These are phyloP conservation scores for Clusia tigrina DNA, from an alignment of 2,888 invertebrate genomes.

Conservation along the genomic window DNA sequence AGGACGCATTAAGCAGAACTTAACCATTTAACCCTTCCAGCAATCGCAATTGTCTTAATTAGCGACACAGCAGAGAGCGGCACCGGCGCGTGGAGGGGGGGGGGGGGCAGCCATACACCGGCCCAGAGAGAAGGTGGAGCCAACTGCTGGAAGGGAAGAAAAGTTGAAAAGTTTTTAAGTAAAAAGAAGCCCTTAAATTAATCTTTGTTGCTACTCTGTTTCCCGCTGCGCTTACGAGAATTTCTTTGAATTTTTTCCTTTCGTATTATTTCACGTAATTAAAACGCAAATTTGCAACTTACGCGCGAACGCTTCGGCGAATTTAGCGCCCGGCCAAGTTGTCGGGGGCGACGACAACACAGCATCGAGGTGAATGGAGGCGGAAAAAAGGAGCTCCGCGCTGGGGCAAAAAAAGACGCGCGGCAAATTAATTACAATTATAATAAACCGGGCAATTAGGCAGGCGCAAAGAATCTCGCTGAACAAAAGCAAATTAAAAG, in stretches of 20 bases:
- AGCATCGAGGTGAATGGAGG: slow-evolving; percentile 36
- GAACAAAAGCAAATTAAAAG: slow-evolving; percentile 18
- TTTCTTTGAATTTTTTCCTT: slow-evolving; percentile 8
- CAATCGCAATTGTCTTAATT: slow-evolving; percentile 51
- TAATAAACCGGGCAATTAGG: slow-evolving; percentile 64
- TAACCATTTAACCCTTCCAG: slow-evolving; percentile 49
- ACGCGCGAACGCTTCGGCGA: slow-evolving; percentile 38
- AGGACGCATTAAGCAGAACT: slow-evolving; percentile 14
- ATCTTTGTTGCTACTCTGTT: slow-evolving; percentile 6
- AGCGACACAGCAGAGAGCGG: slow-evolving; percentile 44
- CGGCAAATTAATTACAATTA: slow-evolving; percentile 62
- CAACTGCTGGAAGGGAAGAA: not conserved
- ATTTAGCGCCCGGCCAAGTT: not conserved
- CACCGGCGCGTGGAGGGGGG: too few species aligned
- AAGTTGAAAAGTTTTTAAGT: not conserved
- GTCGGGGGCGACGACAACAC: slow-evolving; percentile 10
- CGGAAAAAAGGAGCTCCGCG: slow-evolving; percentile 24
- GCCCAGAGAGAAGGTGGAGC: not conserved
- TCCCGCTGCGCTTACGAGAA: not conserved
- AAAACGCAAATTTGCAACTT: slow-evolving; percentile 41
- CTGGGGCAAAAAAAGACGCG: slow-evolving; percentile 29
- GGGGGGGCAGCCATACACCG: not conserved
- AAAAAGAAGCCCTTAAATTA: slow-evolving; percentile 4
- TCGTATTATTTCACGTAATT: slow-evolving; percentile 40
- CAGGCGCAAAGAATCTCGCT: slow-evolving; percentile 33